These are phyloP conservation scores for Andricus grossulariae DNA, from an alignment of 1,140 invertebrate genomes.

Conservation along the genomic window DNA sequence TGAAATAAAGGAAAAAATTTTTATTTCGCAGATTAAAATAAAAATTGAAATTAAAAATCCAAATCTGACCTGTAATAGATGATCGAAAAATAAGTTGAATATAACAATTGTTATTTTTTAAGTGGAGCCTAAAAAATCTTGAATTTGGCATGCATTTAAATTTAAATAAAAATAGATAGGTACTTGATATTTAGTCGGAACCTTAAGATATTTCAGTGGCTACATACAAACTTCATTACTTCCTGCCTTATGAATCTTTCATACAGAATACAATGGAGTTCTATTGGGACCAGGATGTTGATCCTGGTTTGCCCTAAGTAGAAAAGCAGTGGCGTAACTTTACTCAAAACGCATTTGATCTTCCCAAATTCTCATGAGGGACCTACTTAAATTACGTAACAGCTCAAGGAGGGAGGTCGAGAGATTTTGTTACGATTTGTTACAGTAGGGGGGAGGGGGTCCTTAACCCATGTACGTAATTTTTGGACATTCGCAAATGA, in stretches of 20 bases:
- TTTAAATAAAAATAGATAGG: too few relatives aligned
- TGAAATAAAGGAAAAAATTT: background rate
- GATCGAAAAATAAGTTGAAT: too few relatives aligned
- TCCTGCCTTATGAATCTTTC: constrained; percentile 26
- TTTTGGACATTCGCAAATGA: too few relatives aligned
- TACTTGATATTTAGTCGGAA: background rate
- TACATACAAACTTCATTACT: constrained; percentile 7
- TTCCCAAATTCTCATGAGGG: background rate
- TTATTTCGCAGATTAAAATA: background rate
- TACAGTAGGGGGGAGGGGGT: too few relatives aligned
- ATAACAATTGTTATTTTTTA: too few relatives aligned
- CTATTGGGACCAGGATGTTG: constrained; percentile 25
- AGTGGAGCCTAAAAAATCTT: too few relatives aligned
- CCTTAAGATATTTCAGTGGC: background rate
- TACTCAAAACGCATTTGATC: background rate
- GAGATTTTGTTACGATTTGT: too few relatives aligned
- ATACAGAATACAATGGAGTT: constrained; percentile 24
- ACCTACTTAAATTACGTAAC: too few relatives aligned
- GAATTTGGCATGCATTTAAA: too few relatives aligned
- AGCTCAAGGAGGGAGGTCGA: too few relatives aligned
- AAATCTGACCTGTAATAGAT: too few relatives aligned
- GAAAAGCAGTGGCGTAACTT: constrained; percentile 22
- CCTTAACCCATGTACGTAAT: too few relatives aligned
- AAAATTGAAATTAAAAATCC: background rate
- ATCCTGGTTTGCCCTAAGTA: constrained; percentile 15